Evolutionary conservation across 2,113 vertebrate species (phyloP).

Genomic region (Istiophorus platypterus): DNA sequence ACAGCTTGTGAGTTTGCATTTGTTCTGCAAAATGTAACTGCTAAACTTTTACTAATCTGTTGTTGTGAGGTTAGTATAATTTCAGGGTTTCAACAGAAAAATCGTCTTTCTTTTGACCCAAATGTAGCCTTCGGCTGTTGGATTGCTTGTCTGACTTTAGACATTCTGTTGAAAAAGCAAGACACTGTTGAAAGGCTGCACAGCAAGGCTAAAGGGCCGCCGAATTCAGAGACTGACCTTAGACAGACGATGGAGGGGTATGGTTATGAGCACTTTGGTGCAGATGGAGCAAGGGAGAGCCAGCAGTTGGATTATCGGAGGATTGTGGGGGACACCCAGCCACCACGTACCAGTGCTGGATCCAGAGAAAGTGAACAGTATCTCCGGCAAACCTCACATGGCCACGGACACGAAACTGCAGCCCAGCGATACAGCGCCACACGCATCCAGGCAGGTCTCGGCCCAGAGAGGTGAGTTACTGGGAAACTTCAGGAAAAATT

Average conservation of each 20-base stretch:
- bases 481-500: background rate
- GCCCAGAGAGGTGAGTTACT: slow-evolving; percentile 87
- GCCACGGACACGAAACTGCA: slow-evolving; percentile 86
- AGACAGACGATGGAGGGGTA: slow-evolving; percentile 72
- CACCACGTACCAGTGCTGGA: background rate
- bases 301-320: slow-evolving; percentile 61
- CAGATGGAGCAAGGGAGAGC: slow-evolving; percentile 43
- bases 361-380: slow-evolving; percentile 40
- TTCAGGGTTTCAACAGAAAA: background rate
- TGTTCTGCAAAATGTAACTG: slow-evolving; percentile 29
- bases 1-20: slow-evolving; percentile 7
- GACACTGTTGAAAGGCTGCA: background rate
- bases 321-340: slow-evolving; percentile 67
- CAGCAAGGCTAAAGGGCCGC: slow-evolving; percentile 5
- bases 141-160: slow-evolving; percentile 17
- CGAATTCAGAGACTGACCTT: slow-evolving; percentile 42
- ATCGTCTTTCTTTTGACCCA: background rate
- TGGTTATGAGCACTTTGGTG: slow-evolving; percentile 48
- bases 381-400: slow-evolving; percentile 70
- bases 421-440: slow-evolving; percentile 90
- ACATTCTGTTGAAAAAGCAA: slow-evolving; percentile 2
- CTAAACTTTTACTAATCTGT: background rate
- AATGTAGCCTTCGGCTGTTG: slow-evolving; percentile 31
- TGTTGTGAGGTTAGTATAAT: background rate
- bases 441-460: slow-evolving; percentile 87